phyloP scores from a whole-genome alignment of 2,113 vertebrate species.

The Vombatus ursinus region DNA sequence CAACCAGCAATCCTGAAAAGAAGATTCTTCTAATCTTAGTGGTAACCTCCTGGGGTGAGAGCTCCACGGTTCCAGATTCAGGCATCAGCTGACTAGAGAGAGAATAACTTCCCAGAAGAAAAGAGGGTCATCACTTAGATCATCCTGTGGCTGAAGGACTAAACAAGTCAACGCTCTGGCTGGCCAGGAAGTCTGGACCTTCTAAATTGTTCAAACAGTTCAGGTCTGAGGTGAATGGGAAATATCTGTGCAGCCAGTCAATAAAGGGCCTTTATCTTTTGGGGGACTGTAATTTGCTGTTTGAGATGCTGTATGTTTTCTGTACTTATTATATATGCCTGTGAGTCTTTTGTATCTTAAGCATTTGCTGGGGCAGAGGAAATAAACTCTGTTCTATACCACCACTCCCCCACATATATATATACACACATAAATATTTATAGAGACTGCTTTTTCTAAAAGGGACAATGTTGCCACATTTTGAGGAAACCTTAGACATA shows the following conservation, averaged over 20 bases:
- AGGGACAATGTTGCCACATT: background rate
- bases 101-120: background rate
- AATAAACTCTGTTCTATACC: too few species aligned
- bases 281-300: background rate
- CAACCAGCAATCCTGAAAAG: background rate
- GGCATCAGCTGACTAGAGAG: background rate
- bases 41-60: background rate
- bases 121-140: background rate
- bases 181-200: background rate
- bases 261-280: background rate
- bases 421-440: too few species aligned
- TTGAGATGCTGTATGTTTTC: background rate
- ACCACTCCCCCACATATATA: too few species aligned
- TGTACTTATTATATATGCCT: background rate
- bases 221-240: background rate
- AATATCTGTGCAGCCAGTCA: background rate
- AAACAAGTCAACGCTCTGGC: background rate
- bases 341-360: background rate
- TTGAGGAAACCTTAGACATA: background rate
- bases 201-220: background rate
- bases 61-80: background rate
- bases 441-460: background rate
- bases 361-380: too few species aligned
- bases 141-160: background rate
- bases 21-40: background rate